phyloP scores from a whole-genome alignment of 1,140 invertebrate species.

The Daktulosphaira vitifoliae region DNA sequence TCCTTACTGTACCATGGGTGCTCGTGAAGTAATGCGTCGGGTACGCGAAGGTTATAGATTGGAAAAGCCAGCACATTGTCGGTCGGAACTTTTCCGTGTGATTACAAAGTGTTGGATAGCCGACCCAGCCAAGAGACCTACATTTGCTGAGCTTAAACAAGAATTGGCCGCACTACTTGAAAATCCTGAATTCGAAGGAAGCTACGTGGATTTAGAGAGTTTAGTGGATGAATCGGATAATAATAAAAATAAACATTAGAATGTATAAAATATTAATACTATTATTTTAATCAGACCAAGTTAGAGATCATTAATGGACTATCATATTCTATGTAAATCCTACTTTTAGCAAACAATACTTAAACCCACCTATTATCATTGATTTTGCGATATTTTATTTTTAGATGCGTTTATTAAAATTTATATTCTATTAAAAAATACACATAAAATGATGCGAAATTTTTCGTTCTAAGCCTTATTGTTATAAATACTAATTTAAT shows the following conservation, averaged over 20 bases:
- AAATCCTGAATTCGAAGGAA: conserved; percentile 57
- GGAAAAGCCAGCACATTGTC: conserved; percentile 65
- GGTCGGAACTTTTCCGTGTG: conserved; percentile 62
- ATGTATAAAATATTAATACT: too few relatives aligned
- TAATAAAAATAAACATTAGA: conserved; percentile 20
- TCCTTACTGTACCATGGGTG: conserved; percentile 69
- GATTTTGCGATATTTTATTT: too few relatives aligned
- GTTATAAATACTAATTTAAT: too few relatives aligned
- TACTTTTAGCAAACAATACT: too few relatives aligned
- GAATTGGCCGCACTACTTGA: conserved; percentile 61
- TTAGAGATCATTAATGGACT: too few relatives aligned
- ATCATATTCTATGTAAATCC: too few relatives aligned
- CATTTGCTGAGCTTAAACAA: conserved; percentile 58
- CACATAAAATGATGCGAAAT: too few relatives aligned
- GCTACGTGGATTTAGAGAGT: conserved; percentile 68
- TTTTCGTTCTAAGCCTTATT: too few relatives aligned
- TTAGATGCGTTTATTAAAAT: too few relatives aligned
- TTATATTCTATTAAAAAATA: too few relatives aligned
- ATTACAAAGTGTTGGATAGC: conserved; percentile 68
- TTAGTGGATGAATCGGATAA: conserved; percentile 48
- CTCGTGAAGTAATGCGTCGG: conserved; percentile 63
- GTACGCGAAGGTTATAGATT: conserved; percentile 66
- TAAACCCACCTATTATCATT: too few relatives aligned
- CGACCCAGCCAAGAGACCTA: conserved; percentile 61
- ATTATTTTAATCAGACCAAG: conserved; percentile 11